Conservation (phyloP, 1,140 invertebrate genomes). For the Cotesia glomerata region DNA sequence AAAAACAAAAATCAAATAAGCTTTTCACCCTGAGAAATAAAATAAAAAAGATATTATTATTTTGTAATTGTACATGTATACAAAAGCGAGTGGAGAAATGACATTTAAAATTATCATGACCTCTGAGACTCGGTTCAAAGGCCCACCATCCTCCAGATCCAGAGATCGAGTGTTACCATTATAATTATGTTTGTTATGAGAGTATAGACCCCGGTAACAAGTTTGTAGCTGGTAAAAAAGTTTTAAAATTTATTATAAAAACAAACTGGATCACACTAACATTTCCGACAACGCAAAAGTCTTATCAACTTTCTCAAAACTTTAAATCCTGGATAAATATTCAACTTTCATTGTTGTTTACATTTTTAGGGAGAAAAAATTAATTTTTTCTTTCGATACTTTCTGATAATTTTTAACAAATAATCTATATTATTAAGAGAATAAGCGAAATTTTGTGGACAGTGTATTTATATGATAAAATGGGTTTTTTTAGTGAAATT, state of each 20-base stretch:
- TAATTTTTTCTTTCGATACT: too few relatives aligned
- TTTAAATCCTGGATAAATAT: neutral
- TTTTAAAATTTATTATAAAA: constrained; percentile 5
- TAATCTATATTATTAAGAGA: too few relatives aligned
- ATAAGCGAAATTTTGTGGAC: too few relatives aligned
- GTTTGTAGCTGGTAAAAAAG: neutral
- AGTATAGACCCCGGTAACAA: too few relatives aligned
- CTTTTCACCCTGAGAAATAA: neutral
- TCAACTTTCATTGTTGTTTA: neutral
- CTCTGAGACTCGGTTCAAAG: too few relatives aligned
- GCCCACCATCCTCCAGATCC: neutral
- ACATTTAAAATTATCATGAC: too few relatives aligned
- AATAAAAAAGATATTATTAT: neutral
- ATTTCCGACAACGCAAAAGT: neutral
- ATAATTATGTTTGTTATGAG: neutral
- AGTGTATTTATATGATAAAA: too few relatives aligned
- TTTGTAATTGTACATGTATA: too few relatives aligned
- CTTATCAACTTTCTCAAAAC: neutral
- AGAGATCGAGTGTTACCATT: too few relatives aligned
- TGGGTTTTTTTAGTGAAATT: too few relatives aligned
- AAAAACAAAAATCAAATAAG: constrained; percentile 16
- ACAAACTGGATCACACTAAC: neutral
- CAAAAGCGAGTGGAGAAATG: too few relatives aligned
- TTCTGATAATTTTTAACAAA: too few relatives aligned
- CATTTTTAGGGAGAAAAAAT: neutral